Evolutionary conservation across 2,888 invertebrate species (phyloP).

Genomic region (Slavum lentiscoides): DNA sequence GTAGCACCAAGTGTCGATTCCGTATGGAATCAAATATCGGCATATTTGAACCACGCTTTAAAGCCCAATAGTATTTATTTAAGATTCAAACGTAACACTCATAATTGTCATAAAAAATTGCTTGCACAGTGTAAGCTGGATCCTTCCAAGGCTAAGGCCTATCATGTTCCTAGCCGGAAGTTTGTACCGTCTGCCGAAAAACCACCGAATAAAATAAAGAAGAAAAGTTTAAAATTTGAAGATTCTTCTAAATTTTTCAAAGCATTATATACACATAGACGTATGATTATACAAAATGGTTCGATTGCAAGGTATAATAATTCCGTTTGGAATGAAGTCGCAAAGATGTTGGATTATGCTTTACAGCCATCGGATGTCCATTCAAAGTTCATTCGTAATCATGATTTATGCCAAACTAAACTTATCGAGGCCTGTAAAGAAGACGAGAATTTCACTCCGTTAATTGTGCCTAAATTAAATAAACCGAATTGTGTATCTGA

Average conservation of each 20-base stretch:
- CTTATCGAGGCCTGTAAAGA: conserved; percentile 44
- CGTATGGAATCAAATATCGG: conserved; percentile 41
- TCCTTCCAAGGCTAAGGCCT: conserved; percentile 18
- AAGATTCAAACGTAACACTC: conserved; percentile 42
- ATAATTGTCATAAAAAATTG: conserved; percentile 42
- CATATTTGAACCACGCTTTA: conserved; percentile 35
- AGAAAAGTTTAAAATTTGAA: conserved; percentile 45
- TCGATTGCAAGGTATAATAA: conserved; percentile 43
- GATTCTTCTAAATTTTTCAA: conserved; percentile 47
- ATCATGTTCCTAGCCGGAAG: conserved; percentile 25
- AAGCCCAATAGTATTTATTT: conserved; percentile 49
- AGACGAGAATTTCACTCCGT: conserved; percentile 41
- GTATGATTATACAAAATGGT: conserved; percentile 40
- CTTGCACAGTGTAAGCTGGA: conserved; percentile 38
- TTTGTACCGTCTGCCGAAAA: background rate
- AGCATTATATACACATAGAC: conserved; percentile 42
- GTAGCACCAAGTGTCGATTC: conserved; percentile 40
- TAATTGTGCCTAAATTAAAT: conserved; percentile 35
- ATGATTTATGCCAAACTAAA: conserved; percentile 48
- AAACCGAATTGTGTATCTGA: conserved; percentile 47
- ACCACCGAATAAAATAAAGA: conserved; percentile 28
- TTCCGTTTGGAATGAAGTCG: conserved; percentile 42
- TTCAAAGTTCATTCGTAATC: conserved; percentile 49
- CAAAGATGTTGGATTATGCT: conserved; percentile 46
- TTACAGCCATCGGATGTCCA: conserved; percentile 39